phyloP scores from a whole-genome alignment of 1,140 invertebrate genomes.

The Megathymus violae region DNA sequence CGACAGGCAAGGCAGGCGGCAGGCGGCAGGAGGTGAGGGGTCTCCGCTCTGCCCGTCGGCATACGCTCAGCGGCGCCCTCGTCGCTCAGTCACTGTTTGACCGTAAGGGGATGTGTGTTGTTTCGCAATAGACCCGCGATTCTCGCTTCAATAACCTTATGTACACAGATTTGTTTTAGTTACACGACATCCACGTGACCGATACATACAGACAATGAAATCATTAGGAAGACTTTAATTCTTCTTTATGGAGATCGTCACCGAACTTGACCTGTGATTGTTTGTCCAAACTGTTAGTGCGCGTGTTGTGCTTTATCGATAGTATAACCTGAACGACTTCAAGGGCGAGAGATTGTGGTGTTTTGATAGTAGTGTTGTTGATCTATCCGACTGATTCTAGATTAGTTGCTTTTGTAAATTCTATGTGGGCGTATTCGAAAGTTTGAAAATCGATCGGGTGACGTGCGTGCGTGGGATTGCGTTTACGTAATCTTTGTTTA shows the following conservation, averaged over 20 bases:
- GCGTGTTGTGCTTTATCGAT: slow-evolving; percentile 81
- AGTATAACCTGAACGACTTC: slow-evolving; percentile 82
- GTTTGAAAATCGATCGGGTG: slow-evolving; percentile 82
- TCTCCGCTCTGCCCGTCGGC: slow-evolving; percentile 55
- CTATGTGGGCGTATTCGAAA: slow-evolving; percentile 82
- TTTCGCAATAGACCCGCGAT: slow-evolving; percentile 47
- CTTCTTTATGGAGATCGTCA: slow-evolving; percentile 50
- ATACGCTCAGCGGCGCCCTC: slow-evolving; percentile 71
- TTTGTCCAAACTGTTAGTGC: slow-evolving; percentile 77
- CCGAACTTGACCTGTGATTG: slow-evolving; percentile 77
- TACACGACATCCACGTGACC: slow-evolving; percentile 41
- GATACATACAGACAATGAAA: slow-evolving; percentile 52
- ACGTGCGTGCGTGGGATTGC: slow-evolving; percentile 81
- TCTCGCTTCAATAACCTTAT: slow-evolving; percentile 57
- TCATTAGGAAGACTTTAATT: slow-evolving; percentile 44
- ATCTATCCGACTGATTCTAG: slow-evolving; percentile 56
- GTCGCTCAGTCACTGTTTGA: slow-evolving; percentile 66
- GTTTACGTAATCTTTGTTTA: slow-evolving; percentile 84
- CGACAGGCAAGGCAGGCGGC: too few relatives aligned
- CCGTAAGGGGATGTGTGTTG: slow-evolving; percentile 53
- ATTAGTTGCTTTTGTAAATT: slow-evolving; percentile 67
- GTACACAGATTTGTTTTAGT: slow-evolving; percentile 45
- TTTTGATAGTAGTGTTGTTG: slow-evolving; percentile 70
- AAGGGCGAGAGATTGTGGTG: slow-evolving; percentile 71
- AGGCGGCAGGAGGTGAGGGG: slow-evolving; percentile 60